Percentiles rank a stretch among this genome's conserved stretches.
Evolutionary conservation across 2,888 invertebrate species (phyloP).

Genomic region (Clunio marinus): DNA sequence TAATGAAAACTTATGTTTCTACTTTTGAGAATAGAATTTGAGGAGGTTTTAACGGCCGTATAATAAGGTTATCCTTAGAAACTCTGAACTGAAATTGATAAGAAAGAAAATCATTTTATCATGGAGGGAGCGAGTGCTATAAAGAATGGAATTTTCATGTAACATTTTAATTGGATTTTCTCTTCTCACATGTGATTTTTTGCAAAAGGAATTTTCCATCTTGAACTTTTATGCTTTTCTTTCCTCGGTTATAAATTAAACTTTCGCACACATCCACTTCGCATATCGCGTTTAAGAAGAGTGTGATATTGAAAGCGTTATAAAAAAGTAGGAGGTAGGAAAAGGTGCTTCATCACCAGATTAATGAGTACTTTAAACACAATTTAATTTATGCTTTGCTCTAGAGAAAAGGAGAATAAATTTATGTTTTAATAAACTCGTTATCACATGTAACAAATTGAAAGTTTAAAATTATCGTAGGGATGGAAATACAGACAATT

Average conservation of each 20-base stretch:
- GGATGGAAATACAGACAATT: too few relatives aligned
- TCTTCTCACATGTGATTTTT: not conserved
- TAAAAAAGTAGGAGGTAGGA: not conserved
- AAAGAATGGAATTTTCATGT: slow-evolving; percentile 35
- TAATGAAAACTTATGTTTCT: too few relatives aligned
- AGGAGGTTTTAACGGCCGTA: slow-evolving; percentile 15
- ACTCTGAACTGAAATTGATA: not conserved
- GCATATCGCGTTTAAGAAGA: not conserved
- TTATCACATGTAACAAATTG: slow-evolving; percentile 11
- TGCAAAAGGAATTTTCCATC: not conserved
- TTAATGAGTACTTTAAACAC: slow-evolving; percentile 23
- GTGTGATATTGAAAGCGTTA: not conserved
- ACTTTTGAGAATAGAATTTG: too few relatives aligned
- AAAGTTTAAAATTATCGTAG: slow-evolving; percentile 16
- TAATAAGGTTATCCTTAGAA: slow-evolving; percentile 13
- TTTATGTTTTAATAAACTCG: too few relatives aligned
- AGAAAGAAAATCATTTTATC: not conserved
- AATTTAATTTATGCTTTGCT: slow-evolving; percentile 20
- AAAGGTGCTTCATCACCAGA: slow-evolving; percentile 23
- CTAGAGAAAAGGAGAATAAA: not conserved
- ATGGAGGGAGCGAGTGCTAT: not conserved
- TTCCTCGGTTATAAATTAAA: slow-evolving; percentile 14
- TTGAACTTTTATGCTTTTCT: slow-evolving; percentile 3
- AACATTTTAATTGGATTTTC: slow-evolving; percentile 36
- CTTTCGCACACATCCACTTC: not conserved